Evolutionary conservation across 2,888 invertebrate species (phyloP), one percentile per base, ranked within the genome.

Genomic region (Rapana venosa): DNA sequence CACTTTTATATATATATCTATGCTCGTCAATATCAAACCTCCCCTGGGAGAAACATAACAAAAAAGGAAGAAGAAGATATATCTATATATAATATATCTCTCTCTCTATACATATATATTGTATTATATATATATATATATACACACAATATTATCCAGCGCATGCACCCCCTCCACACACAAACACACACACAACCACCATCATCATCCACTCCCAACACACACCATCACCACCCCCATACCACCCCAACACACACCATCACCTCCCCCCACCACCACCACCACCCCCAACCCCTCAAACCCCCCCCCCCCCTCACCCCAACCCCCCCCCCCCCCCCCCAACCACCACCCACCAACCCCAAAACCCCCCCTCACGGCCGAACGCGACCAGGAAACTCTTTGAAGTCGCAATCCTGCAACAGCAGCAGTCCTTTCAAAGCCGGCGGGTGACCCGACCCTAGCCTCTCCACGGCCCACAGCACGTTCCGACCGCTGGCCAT

Each of bases 401-500:
- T 87, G 74, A 8, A 1, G 58, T 91, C 91, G 30, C 88, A 87
- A 32, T 91, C 91, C 47, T 90, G 88, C 35, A 91, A 56, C 66
- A 90, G 30, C 47, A 91, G 83, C 47, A 91, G 32, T 5, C 90
- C 90, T n/a, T 90, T 90, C 0, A 91, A 77, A 0, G 90, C 91
- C 0, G 91, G 91, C 15, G 91, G 90, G n/a, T 90, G 87, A 17
- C 47, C 20, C 15, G 35, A 32, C 2, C 84, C 58, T 32, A 91
- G 84, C 86, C 90, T 87, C 32, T 90, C 85, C 13, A 35, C 30
- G 8, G 91, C 91, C 91, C 91, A 91, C 36, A 90, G 35, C n/a
- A 91, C 91, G 77, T 90, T 91, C 66, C 79, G 88, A 26, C 91
- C 91, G 6, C 90, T 90, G 30, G 77, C 77, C 91, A 91, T 91